Conservation (phyloP, 30 jellyfish, hydroid and myxozoan species). For the Rhopilema esculentum region DNA sequence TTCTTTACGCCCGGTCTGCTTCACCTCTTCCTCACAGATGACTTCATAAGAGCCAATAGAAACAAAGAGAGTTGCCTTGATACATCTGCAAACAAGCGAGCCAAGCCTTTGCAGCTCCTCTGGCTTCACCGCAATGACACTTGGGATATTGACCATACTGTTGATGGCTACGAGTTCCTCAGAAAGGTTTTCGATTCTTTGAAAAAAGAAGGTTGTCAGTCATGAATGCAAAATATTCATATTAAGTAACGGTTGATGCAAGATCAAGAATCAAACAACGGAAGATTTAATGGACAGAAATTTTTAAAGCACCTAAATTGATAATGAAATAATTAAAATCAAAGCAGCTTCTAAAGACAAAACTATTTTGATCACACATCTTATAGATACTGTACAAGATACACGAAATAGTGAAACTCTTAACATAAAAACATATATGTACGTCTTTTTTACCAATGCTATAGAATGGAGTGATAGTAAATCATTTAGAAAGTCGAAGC, state of each 20-base stretch:
- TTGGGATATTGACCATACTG: constrained; percentile 61
- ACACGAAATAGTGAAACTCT: too few relatives aligned
- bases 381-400: too few relatives aligned
- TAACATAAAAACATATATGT: too few relatives aligned
- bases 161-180: constrained; percentile 45
- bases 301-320: too few relatives aligned
- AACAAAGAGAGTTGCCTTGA: constrained; percentile 77
- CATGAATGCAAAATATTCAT: background rate
- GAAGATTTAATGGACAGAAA: too few relatives aligned
- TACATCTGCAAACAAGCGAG: constrained; percentile 40
- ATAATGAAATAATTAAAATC: too few relatives aligned
- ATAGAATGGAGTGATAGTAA: too few relatives aligned
- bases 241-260: background rate
- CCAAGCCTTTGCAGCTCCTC: constrained; percentile 47
- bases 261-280: background rate
- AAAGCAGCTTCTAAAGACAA: too few relatives aligned
- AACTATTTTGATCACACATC: too few relatives aligned
- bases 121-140: constrained; percentile 37
- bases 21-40: constrained; percentile 31
- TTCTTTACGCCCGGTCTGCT: constrained; percentile 18
- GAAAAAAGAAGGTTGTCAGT: background rate
- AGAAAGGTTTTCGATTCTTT: constrained; percentile 43
- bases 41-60: constrained; percentile 76
- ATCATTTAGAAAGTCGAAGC: too few relatives aligned
- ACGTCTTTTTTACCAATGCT: too few relatives aligned